Base-by-base conservation (phyloP, 1,140 invertebrate species). In the Zophobas morio region DNA sequence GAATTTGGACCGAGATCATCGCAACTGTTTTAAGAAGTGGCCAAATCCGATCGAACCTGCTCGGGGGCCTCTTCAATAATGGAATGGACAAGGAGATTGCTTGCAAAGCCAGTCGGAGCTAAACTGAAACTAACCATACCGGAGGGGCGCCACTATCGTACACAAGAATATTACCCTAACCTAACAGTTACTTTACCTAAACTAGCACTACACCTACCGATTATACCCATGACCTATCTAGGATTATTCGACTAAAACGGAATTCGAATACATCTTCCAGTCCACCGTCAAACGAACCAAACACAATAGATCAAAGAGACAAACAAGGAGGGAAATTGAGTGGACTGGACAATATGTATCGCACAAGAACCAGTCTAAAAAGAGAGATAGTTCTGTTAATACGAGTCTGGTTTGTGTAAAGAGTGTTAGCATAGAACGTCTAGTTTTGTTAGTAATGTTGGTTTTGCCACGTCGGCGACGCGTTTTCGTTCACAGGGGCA, bases 401-500 rank as follows among this genome's bases (percentile, higher is more conserved):
- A 60, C 56, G 36, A 60, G 56, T 60, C 35, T 60, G 60, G 6
- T 66, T 40, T 66, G 60, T 66, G 60, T 66, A 32, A 32, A 66
- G 33, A 66, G 60, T 66, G 60, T 66, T 66, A 66, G 60, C 42
- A 63, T 63, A 63, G 8, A 51, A 63, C 57, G 57, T 63, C 57
- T 63, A 63, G 57, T n/a, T 66, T 33, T 66, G 60, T 66, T 66
- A 66, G 60, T 60, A 37, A 57, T 57, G 54, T 2, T 63, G 49
- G 60, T 66, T 42, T 32, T 66, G 60, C 37, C 60, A 42, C 60
- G 60, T 32, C 8, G 39, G 60, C 60, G 39, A 66, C 60, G 60
- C 60, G 60, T 20, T 66, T 42, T 78, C 77, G 91, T 93, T 94
- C 92, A 94, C 91, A 94, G 93, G 92, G 93, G 93, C 91, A 94